A percentile compares a stretch with the other conserved stretches of the same genome.
Evolutionary conservation across 2,888 invertebrate species (phyloP).

Genomic region (Sipunculus nudus): DNA sequence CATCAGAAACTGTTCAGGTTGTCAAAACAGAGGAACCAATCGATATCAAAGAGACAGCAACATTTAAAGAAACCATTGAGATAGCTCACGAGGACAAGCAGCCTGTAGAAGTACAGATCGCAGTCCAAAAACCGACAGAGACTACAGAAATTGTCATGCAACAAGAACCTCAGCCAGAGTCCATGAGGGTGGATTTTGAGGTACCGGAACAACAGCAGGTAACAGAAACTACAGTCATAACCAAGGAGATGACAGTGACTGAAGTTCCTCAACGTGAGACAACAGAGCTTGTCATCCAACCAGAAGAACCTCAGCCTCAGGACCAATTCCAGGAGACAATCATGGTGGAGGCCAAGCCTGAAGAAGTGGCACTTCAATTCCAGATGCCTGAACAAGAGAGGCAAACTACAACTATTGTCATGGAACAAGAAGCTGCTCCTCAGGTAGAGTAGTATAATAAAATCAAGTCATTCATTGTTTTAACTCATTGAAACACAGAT

Average conservation of each 20-base stretch:
- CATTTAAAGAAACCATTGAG: slow-evolving; percentile 39
- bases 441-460: too few species aligned
- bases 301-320: too few species aligned
- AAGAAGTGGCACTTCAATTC: slow-evolving; percentile 50
- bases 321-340: too few species aligned
- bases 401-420: too few species aligned
- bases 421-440: slow-evolving; percentile 8
- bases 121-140: slow-evolving; percentile 24
- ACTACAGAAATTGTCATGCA: slow-evolving; percentile 14
- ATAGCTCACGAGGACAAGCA: slow-evolving; percentile 35
- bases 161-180: slow-evolving; percentile 25
- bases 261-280: too few species aligned
- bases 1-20: slow-evolving; percentile 58
- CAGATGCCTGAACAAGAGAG: slow-evolving; percentile 33
- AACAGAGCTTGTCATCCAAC: too few species aligned
- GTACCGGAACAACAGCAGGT: slow-evolving; percentile 33
- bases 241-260: slow-evolving; percentile 16
- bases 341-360: slow-evolving; percentile 43
- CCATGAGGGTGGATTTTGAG: slow-evolving; percentile 39
- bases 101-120: slow-evolving; percentile 12
- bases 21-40: slow-evolving; percentile 44
- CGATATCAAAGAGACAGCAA: slow-evolving; percentile 27
- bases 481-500: too few species aligned
- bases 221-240: slow-evolving; percentile 17
- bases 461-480: too few species aligned